A percentile compares a stretch with the other conserved stretches of the same genome.
These are phyloP conservation scores for Zaprionus nigranus DNA, from an alignment of 1,140 invertebrate genomes.

Conservation along the genomic window DNA sequence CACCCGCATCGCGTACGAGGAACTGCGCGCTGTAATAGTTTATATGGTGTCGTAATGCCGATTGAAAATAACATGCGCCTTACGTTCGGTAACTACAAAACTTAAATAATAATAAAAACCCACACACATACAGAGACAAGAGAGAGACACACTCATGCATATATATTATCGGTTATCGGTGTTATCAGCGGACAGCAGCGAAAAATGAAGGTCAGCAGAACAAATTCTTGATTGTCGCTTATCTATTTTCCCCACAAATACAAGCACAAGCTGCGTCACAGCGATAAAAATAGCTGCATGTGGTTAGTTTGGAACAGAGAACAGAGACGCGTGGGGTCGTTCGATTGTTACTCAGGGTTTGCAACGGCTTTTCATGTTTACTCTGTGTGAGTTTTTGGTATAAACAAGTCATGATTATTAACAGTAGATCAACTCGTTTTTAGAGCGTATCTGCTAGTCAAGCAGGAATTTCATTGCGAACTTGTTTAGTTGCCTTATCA, in stretches of 20 bases:
- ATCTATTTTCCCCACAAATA: constrained; percentile 56
- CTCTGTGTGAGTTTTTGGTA: too few species aligned
- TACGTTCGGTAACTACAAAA: constrained; percentile 63
- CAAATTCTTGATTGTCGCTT: constrained; percentile 71
- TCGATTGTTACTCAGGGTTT: not conserved
- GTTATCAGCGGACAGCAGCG: constrained; percentile 57
- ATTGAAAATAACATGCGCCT: constrained; percentile 51
- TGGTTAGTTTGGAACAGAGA: not conserved
- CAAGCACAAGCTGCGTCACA: constrained; percentile 43
- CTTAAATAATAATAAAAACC: constrained; percentile 66
- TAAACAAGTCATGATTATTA: not conserved
- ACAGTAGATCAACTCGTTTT: not conserved
- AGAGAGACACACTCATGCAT: constrained; percentile 19
- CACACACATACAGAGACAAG: constrained; percentile 15
- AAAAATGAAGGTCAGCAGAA: constrained; percentile 82
- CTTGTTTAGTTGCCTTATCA: constrained; percentile 38
- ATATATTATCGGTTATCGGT: constrained; percentile 62
- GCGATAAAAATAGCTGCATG: constrained; percentile 53
- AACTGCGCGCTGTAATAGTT: constrained; percentile 23
- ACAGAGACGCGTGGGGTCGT: not conserved
- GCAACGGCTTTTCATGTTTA: too few species aligned
- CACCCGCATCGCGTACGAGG: constrained; percentile 12
- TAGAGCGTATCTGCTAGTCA: constrained; percentile 14
- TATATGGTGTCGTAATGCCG: constrained; percentile 46
- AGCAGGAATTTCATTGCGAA: not conserved